Evolutionary conservation across 2,888 invertebrate species (phyloP), one percentile per base, ranked within the genome.

Genomic region (Athalia rosae): DNA sequence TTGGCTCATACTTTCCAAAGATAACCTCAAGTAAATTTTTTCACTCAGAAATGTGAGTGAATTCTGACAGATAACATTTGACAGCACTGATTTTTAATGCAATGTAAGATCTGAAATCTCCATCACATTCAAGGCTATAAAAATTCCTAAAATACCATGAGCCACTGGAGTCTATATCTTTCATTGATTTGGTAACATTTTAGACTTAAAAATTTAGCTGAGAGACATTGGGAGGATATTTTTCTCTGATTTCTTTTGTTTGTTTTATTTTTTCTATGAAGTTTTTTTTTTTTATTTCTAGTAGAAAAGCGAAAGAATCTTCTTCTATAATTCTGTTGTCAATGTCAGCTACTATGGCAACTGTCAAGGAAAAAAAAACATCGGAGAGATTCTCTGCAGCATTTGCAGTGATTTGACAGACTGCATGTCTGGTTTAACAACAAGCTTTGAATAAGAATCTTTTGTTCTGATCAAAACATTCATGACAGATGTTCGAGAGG

Each of bases 331-430:
- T 78, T 79, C 76, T 76, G 80, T 58, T 76, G 76, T 83, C 77
- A 82, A 80, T 81, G 28, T 47, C 15, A 28, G 81, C 78, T 79
- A 62, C 81, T 82, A 82, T 82, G 80, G 81, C 81, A 83, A 83
- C 83, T 79, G 56, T 48, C 43, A 63, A 28, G 11, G 41, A 9
- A 6, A n/a, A 71, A 48, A 56, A 76, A 47, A 50, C n/a, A 59
- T 50, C 9, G 53, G 69, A 53, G 45, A 77, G 5, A n/a, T 62
- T 62, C 62, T 62, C 47, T 6, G 13, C 15, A 4, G n/a, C n/a
- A 41, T 63, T 63, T 7, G n/a, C 28, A 28, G 28, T 28, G 28
- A 28, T 28, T 28, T 2, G 28, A 28, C 28, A 28, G 28, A 28
- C 28, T 28, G 28, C 28, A 28, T 28, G 28, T 28, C 28, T 28